Base-by-base conservation (phyloP, 2,113 vertebrate genomes). In the Enhydra lutris region DNA sequence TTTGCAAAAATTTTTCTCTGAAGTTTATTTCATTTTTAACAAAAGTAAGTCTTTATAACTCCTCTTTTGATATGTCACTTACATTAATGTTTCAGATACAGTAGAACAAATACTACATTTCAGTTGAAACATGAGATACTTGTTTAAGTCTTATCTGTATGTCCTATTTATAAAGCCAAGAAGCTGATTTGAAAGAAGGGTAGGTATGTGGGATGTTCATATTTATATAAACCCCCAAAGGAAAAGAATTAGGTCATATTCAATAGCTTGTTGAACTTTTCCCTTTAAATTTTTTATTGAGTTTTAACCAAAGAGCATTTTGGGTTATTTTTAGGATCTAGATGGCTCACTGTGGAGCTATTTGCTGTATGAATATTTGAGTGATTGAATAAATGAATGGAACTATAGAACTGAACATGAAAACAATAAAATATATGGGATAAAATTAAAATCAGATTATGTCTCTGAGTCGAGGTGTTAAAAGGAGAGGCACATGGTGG, bases 231-330 rank as follows among this genome's bases (percentile, higher is more conserved):
- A 55, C 26, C 31, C 36, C 34, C n/a, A 24, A 29, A 47, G 31
- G 45, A 69, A 57, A 88, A 26, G 52, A 94, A 34, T 73, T 67
- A 87, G 79, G 86, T 83, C 71, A 39, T 24, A 84, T 90, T 88
- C 80, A 59, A 24, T 52, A 74, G 79, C 55, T 80, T 84, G 67
- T 39, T 74, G 39, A 84, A 86, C n/a, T 55, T 90, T 94, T 86
- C 31, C 34, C 89, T 92, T 83, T 57, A 76, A 9, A 83, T 39
- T 89, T 90, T 96, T 95, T 95, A 94, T 69, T 88, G 63, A 39
- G 36, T 94, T 90, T 97, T 97, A 89, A 87, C 29, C n/a, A 80
- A 92, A 96, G 90, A 96, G 36, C 57, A 90, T 82, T 95, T 95
- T 76, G 34, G 59, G 47, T 85, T 88, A 95, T 97, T 95, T 97